Evolutionary conservation across 1,140 invertebrate species (phyloP), one percentile per base, ranked within the genome.

Genomic region (Neodiprion pinetum): DNA sequence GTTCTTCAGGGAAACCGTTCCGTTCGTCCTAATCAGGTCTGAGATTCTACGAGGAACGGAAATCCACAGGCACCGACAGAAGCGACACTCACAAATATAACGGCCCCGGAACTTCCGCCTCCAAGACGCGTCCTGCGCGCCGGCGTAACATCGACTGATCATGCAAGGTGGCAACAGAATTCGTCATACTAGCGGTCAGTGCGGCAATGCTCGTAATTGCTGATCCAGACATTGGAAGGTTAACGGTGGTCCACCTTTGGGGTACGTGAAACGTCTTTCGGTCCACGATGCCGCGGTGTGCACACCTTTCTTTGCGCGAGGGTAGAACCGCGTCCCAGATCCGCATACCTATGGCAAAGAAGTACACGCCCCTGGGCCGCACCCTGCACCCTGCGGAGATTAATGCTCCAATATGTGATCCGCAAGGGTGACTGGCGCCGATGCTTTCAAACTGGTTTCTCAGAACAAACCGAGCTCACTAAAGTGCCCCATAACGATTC

Each of bases 321-420:
- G 76, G 68, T 79, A 79, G 79, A 80, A 80, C 78, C 81, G 73
- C 76, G 76, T 79, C 75, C 72, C 67, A 61, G 21, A 48, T 73
- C 48, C 49, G 74, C 76, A 61, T 61, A 40, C 28, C 28, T 76
- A 73, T 74, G 67, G 72, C 73, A 75, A 72, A 67, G 72, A 70
- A 73, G 80, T 82, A 72, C 78, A 81, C 82, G 82, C 82, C 82
- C 77, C 76, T 74, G 73, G 77, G 80, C 75, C 79, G 80, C 81
- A 80, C 81, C 82, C 53, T 61, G 53, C 53, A 61, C 53, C 77
- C 73, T 71, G 47, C 72, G 48, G 48, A 40, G 48, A 71, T 71
- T 71, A 71, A 71, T 49, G 70, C 70, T 48, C 48, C 70, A 48
- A 71, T 71, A 71, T 50, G 70, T 71, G 21, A 12, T 61, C n/a